Evolutionary conservation across 2,888 invertebrate genomes (phyloP).

Genomic region (Patella caerulea): DNA sequence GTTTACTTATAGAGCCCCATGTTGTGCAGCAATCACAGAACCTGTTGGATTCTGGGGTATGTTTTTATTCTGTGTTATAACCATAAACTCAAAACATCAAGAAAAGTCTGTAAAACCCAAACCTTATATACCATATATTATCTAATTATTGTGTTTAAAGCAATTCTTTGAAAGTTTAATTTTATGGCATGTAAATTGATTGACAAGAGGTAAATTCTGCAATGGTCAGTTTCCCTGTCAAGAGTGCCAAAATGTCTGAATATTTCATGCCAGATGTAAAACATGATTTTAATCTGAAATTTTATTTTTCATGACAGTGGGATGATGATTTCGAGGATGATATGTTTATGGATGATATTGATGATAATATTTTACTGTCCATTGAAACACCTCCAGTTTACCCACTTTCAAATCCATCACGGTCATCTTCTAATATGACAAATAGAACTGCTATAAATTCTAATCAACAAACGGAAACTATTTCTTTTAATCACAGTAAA

Average conservation of each 20-base stretch:
- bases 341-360: slow-evolving; percentile 44
- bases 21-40: no score
- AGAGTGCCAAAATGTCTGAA: neutral
- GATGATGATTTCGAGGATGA: slow-evolving; percentile 42
- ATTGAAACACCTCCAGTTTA: neutral
- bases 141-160: no score
- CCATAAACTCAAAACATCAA: no score
- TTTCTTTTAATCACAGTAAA: neutral
- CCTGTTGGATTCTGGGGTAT: no score
- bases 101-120: neutral
- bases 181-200: no score
- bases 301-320: slow-evolving; percentile 36
- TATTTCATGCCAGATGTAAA: slow-evolving; percentile 7
- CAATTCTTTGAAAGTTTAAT: no score
- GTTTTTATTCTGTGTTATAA: no score
- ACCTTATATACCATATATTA: neutral
- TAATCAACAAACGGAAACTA: neutral
- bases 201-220: no score
- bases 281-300: neutral
- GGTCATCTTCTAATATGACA: neutral
- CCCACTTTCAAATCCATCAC: neutral
- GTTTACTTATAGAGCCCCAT: no score
- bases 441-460: neutral
- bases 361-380: slow-evolving; percentile 31
- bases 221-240: no score